Evolutionary conservation across 1,140 invertebrate genomes (phyloP), one percentile per base, ranked within the genome.

Genomic region (Goniozus legneri): DNA sequence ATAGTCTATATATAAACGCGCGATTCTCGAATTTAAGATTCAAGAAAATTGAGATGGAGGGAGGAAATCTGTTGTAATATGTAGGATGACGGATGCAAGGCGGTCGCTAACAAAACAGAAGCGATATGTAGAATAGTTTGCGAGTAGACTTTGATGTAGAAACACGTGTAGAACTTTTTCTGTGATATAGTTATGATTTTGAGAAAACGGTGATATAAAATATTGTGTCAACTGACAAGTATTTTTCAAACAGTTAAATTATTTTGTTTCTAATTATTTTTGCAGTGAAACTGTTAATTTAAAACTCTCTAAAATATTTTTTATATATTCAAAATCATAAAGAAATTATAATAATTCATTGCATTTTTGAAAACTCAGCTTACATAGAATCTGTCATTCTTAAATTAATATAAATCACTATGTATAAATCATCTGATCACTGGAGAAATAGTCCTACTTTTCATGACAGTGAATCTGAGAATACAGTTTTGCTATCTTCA

Each of bases 391-490:
- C n/a, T n/a, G n/a, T n/a, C n/a, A n/a, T n/a, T n/a, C n/a, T n/a
- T n/a, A n/a, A n/a, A 27, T 27, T 27, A 6, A 27, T 10, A 27
- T 4, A 10, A 27, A 6, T 27, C 4, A 38, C 7, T 18, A 38
- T 38, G 36, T 18, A 15, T 13, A 38, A 38, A 18, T 20, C 10
- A 8, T 18, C 36, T 8, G 22, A 19, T 13, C 4, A 16, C 24
- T 59, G 57, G 50, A 18, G 48, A 27, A 21, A 30, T 24, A 27
- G 32, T 24, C 21, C 40, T 14, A 42, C 42, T 12, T 37, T 50
- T 7, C 51, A 42, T 21, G 60, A 67, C 33, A 69, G 55, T 38
- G 62, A 47, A 45, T 65, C 64, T 13, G 67, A 68, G 30, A 66
- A 64, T 39, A 47, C 58, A 13, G 58, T 62, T n/a, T 43, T 69